Evolutionary conservation across 2,797 vertebrate species (phyloP).

Genomic region (Galagoides demidoff): DNA sequence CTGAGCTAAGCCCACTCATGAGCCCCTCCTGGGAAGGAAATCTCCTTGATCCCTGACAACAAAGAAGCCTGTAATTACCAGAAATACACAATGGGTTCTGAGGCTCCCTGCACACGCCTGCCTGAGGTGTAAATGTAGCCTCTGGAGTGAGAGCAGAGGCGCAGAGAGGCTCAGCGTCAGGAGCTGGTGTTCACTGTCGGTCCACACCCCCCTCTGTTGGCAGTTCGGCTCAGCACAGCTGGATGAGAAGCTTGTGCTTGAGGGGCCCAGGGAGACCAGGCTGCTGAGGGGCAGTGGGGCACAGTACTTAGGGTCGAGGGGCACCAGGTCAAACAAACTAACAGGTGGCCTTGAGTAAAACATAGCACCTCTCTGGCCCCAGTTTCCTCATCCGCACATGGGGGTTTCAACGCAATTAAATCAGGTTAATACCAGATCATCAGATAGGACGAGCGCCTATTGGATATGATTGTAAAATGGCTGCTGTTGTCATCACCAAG

Average conservation of each 20-base stretch:
- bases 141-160: background rate
- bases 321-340: fast-evolving
- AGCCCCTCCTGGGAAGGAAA: background rate
- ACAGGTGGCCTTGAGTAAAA: background rate
- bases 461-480: fast-evolving
- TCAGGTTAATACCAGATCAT: fast-evolving
- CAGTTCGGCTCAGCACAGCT: background rate
- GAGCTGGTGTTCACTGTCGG: background rate
- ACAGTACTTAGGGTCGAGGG: background rate
- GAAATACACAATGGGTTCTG: background rate
- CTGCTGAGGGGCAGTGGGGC: no score
- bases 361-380: background rate
- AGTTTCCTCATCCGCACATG: background rate
- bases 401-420: background rate
- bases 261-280: background rate
- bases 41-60: background rate
- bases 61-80: background rate
- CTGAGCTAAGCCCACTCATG: background rate
- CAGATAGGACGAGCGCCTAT: fast-evolving
- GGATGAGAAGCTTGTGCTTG: background rate
- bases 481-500: background rate
- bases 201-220: background rate
- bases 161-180: background rate
- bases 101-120: fast-evolving
- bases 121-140: no score